phyloP scores from a whole-genome alignment of 2,113 vertebrate genomes.

The Eulemur macaco region DNA sequence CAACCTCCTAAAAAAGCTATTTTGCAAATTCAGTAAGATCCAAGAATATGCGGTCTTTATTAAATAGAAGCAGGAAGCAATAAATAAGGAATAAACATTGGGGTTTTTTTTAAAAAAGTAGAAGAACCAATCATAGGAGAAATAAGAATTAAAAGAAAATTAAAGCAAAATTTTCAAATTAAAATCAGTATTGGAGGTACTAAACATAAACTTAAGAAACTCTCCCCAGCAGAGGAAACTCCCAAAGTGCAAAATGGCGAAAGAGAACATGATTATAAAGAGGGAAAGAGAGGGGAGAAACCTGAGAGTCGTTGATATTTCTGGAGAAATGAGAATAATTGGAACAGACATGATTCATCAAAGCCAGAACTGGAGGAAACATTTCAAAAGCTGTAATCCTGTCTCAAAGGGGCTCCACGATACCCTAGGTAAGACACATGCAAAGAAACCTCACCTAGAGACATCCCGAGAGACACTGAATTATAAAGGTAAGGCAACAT shows the following conservation, averaged over 20 bases:
- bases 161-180: conserved; percentile 1
- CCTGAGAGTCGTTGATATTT: background rate
- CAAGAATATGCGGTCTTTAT: background rate
- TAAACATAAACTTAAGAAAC: background rate
- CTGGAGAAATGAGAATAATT: background rate
- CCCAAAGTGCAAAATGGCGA: background rate
- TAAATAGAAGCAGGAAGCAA: background rate
- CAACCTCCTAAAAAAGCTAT: background rate
- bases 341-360: background rate
- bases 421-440: background rate
- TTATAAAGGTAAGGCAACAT: conserved; percentile 20
- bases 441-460: background rate
- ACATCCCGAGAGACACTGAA: background rate
- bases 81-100: background rate
- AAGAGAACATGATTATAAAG: background rate
- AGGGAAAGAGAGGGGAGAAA: background rate
- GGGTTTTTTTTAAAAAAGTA: background rate
- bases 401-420: conserved; percentile 1
- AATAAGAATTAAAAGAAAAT: conserved; percentile 41
- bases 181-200: background rate
- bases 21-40: background rate
- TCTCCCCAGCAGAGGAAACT: background rate
- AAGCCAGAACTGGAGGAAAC: background rate
- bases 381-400: background rate
- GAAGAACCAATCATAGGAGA: background rate